A percentile compares a stretch with the other conserved stretches of the same genome.
Evolutionary conservation across 2,888 invertebrate species (phyloP).

Genomic region (Oligia latruncula): DNA sequence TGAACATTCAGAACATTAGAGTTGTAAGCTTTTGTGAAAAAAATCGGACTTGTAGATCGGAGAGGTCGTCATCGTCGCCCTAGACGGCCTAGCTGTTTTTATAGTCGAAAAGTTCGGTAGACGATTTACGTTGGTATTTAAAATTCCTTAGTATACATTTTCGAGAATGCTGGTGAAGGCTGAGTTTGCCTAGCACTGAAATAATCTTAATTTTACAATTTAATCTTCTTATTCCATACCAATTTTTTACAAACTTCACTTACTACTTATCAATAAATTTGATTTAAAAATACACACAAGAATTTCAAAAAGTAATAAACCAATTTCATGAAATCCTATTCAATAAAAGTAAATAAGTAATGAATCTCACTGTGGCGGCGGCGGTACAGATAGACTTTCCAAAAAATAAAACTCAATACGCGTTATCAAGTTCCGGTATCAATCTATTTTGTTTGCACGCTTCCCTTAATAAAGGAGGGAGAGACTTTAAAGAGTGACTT

Average conservation of each 20-base stretch:
- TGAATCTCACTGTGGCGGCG: slow-evolving; percentile 18
- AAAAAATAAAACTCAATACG: slow-evolving; percentile 80
- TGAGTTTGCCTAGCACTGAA: not conserved
- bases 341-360: slow-evolving; percentile 40
- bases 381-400: slow-evolving; percentile 49
- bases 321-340: slow-evolving; percentile 30
- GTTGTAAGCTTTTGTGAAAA: slow-evolving; percentile 24
- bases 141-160: slow-evolving; percentile 8
- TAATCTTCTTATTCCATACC: not conserved
- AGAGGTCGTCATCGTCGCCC: not conserved
- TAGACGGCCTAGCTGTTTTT: slow-evolving; percentile 24
- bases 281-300: slow-evolving; percentile 15
- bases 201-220: slow-evolving; percentile 5
- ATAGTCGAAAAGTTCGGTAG: slow-evolving; percentile 25
- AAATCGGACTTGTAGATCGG: not conserved
- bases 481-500: slow-evolving; percentile 73
- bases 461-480: slow-evolving; percentile 78
- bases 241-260: not conserved
- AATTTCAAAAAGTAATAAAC: slow-evolving; percentile 21
- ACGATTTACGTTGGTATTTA: slow-evolving; percentile 20
- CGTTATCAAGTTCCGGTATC: slow-evolving; percentile 82
- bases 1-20: slow-evolving; percentile 18
- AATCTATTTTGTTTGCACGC: slow-evolving; percentile 86
- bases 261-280: slow-evolving; percentile 3
- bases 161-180: not conserved